These are phyloP conservation scores for Alosa sapidissima DNA, from an alignment of 2,797 vertebrate genomes.

Conservation along the genomic window DNA sequence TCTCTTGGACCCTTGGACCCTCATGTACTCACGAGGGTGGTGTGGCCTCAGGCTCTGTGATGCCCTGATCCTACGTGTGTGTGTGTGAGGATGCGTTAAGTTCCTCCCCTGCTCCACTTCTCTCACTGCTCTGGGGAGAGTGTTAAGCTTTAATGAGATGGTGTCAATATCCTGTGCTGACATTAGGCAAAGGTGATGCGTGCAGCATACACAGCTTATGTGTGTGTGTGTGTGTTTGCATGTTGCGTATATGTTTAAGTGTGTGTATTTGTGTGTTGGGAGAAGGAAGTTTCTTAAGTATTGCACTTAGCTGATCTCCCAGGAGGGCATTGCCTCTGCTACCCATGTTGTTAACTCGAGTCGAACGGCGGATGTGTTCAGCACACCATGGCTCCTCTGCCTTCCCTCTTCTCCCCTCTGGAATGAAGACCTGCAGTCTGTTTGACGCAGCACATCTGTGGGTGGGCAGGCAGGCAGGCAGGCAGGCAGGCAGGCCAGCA, in stretches of 20 bases:
- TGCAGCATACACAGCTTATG: neutral
- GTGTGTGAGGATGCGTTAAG: neutral
- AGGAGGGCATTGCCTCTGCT: neutral
- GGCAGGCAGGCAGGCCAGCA: neutral
- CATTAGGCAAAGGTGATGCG: neutral
- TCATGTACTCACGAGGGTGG: too few species aligned
- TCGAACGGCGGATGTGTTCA: neutral
- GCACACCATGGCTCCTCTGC: neutral
- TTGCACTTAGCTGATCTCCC: neutral
- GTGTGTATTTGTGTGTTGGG: constrained; percentile 31
- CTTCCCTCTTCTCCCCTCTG: constrained; percentile 1
- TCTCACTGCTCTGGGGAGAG: neutral
- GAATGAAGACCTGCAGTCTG: constrained; percentile 53
- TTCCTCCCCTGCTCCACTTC: neutral
- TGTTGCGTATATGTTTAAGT: neutral
- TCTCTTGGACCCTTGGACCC: neutral
- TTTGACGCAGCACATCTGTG: constrained; percentile 65
- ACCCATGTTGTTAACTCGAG: neutral
- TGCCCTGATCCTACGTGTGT: constrained; percentile 25
- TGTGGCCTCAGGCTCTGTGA: constrained; percentile 5
- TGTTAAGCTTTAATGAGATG: neutral
- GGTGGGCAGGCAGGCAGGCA: neutral
- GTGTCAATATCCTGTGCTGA: neutral
- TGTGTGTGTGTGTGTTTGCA: neutral
- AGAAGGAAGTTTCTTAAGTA: constrained; percentile 33